Base-by-base conservation (phyloP, 2,888 invertebrate genomes). In the Melangyna quadrimaculata region DNA sequence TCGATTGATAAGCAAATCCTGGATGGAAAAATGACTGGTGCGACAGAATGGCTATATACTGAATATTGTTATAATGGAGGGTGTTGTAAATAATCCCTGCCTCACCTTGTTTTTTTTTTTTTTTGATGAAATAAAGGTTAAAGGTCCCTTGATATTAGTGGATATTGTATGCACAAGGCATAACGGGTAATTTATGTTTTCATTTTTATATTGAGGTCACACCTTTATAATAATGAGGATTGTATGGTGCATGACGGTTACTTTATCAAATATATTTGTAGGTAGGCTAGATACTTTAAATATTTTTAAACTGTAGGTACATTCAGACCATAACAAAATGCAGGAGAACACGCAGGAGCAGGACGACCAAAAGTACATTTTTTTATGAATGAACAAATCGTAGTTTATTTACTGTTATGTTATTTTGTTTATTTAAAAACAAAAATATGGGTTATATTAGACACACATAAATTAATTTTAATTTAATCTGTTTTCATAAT, bases 1-100 rank as follows among this genome's bases (percentile, higher is more conserved):
- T 77, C 67, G 71, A 81, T 67, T 82, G 81, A 77, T 77, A 82
- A 82, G 77, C 59, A 77, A 59, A 53, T 82, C 40, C 55, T 65
- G 81, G 70, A 55, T 61, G 55, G 63, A 27, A 70, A 43, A 59
- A 61, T 63, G 19, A 55, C 63, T 67, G 81, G 22, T 71, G 77
- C 81, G 77, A 35, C 81, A 81, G 40, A n/a, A n/a, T n/a, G n/a
- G 81, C 77, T 19, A 72, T n/a, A n/a, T n/a, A n/a, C n/a, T n/a
- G n/a, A n/a, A n/a, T n/a, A n/a, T 71, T 43, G 27, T 19, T 17
- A 65, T 19, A 63, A 63, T 17, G 17, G 37, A 51, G 53, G 40
- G 53, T 17, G 61, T 45, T 17, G 61, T 45, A 24, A 77, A 45
- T 77, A 59, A 77, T 69, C 37, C 77, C 69, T 59, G 48, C 14